A percentile compares a stretch with the other conserved stretches of the same genome.
These are phyloP conservation scores for Chaetorhynchus papuensis DNA, from an alignment of 2,113 vertebrate genomes.

Conservation along the genomic window DNA sequence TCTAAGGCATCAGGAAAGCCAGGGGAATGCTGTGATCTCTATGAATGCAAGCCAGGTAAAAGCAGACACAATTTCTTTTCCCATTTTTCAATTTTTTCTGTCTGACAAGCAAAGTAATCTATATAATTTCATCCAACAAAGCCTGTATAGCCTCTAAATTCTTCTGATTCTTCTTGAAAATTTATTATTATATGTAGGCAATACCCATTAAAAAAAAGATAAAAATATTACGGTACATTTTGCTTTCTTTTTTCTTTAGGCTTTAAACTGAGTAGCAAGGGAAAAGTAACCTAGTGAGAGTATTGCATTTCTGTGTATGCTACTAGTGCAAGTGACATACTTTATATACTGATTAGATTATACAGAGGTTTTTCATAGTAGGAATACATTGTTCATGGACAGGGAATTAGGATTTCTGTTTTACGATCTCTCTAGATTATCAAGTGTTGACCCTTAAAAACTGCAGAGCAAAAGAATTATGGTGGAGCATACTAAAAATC, in stretches of 20 bases:
- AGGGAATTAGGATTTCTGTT: background rate
- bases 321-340: background rate
- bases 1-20: slow-evolving; percentile 89
- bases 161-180: background rate
- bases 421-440: background rate
- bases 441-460: background rate
- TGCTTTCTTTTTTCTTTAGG: background rate
- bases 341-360: background rate
- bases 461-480: background rate
- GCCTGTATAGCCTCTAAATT: background rate
- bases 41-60: slow-evolving; percentile 91
- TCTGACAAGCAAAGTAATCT: background rate
- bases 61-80: background rate
- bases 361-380: background rate
- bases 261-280: background rate
- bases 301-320: background rate
- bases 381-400: background rate
- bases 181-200: background rate
- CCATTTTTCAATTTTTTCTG: background rate
- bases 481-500: background rate
- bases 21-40: slow-evolving; percentile 89
- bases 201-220: background rate
- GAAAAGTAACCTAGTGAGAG: background rate
- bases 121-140: background rate
- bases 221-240: background rate